Conservation (phyloP, 2,888 invertebrate species). For the Mylabris sibirica region DNA sequence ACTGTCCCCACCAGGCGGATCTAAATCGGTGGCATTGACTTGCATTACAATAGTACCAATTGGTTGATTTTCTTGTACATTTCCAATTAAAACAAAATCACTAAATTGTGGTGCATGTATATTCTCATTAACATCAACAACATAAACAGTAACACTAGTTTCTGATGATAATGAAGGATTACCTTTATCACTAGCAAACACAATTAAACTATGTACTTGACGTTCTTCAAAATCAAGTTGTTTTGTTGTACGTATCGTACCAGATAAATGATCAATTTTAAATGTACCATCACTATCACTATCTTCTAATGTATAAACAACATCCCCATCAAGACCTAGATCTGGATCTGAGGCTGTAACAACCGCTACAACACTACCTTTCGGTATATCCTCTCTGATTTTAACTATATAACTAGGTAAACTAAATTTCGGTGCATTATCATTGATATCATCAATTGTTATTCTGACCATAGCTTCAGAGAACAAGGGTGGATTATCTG, state of each 20-base stretch:
- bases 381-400: slow-evolving; percentile 89
- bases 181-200: slow-evolving; percentile 86
- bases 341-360: slow-evolving; percentile 87
- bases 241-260: slow-evolving; percentile 81
- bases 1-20: slow-evolving; percentile 81
- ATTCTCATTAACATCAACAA: slow-evolving; percentile 95
- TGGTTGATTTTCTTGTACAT: slow-evolving; percentile 82
- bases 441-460: slow-evolving; percentile 89
- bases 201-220: slow-evolving; percentile 87
- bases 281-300: slow-evolving; percentile 76
- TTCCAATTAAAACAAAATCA: slow-evolving; percentile 78
- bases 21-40: slow-evolving; percentile 81
- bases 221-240: slow-evolving; percentile 87
- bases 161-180: slow-evolving; percentile 81
- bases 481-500: slow-evolving; percentile 68
- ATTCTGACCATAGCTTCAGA: slow-evolving; percentile 86
- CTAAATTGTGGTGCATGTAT: slow-evolving; percentile 81
- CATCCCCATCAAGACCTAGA: slow-evolving; percentile 80
- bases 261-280: slow-evolving; percentile 83
- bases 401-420: slow-evolving; percentile 78
- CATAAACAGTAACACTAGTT: slow-evolving; percentile 82
- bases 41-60: slow-evolving; percentile 79
- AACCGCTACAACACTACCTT: slow-evolving; percentile 85
- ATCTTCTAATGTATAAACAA: slow-evolving; percentile 81
- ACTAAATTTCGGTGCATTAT: slow-evolving; percentile 84